Conservation (phyloP, 2,888 invertebrate genomes). For the Scaptomyza flava region DNA sequence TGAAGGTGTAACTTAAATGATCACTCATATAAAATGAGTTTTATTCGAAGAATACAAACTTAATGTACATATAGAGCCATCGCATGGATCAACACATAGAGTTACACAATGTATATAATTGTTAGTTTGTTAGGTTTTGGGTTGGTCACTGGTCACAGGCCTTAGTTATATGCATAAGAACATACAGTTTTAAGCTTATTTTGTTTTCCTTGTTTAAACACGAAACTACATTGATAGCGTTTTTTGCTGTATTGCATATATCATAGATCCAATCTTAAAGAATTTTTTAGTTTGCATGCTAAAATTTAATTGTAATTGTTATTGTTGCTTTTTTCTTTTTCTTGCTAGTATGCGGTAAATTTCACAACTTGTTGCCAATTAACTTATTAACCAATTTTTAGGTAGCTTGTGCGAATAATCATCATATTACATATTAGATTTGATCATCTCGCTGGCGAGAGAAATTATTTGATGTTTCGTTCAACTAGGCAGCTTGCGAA, state of each 20-base stretch:
- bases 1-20: conserved; percentile 27
- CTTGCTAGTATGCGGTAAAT: conserved; percentile 29
- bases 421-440: conserved; percentile 50
- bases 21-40: conserved; percentile 36
- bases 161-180: conserved; percentile 23
- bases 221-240: conserved; percentile 46
- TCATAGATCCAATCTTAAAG: conserved; percentile 38
- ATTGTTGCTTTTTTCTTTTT: conserved; percentile 22
- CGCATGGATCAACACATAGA: conserved; percentile 23
- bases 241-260: conserved; percentile 28
- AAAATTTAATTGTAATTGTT: conserved; percentile 70
- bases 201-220: conserved; percentile 12
- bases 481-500: conserved; percentile 32
- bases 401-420: conserved; percentile 74
- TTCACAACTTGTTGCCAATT: conserved; percentile 73
- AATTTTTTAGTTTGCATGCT: conserved; percentile 35
- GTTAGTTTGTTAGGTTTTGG: conserved; percentile 27
- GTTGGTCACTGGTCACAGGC: conserved; percentile 53
- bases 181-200: conserved; percentile 20
- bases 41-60: conserved; percentile 41
- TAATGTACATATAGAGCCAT: conserved; percentile 26
- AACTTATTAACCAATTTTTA: conserved; percentile 68
- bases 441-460: conserved; percentile 22
- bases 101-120: conserved; percentile 21
- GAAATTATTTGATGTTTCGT: conserved; percentile 8